phyloP scores from a whole-genome alignment of 2,888 invertebrate genomes.

The Julus scanicus region DNA sequence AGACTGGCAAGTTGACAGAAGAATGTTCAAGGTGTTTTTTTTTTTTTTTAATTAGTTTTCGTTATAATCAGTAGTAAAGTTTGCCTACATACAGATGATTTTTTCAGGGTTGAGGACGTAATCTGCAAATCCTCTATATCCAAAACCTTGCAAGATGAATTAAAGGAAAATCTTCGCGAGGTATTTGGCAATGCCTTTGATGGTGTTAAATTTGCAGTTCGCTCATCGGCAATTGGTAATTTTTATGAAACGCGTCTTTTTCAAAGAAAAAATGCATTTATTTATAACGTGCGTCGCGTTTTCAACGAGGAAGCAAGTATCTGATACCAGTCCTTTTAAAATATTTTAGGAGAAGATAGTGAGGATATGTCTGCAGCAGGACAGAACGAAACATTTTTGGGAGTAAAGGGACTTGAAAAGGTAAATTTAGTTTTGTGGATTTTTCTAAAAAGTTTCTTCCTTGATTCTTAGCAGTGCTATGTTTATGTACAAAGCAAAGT shows the following conservation, averaged over 20 bases:
- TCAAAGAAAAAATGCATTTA: background rate
- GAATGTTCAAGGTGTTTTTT: conserved; percentile 54
- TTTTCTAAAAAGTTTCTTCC: background rate
- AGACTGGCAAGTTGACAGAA: conserved; percentile 45
- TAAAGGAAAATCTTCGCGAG: conserved; percentile 48
- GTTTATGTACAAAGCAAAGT: background rate
- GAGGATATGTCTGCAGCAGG: conserved; percentile 84
- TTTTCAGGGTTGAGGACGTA: conserved; percentile 51
- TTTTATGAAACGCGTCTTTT: background rate
- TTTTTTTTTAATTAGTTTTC: background rate
- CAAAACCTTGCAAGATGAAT: background rate
- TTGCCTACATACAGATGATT: background rate
- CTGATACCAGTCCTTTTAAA: background rate
- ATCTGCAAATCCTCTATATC: conserved; percentile 46
- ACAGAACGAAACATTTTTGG: conserved; percentile 83
- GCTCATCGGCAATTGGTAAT: conserved; percentile 58
- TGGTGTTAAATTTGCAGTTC: conserved; percentile 56
- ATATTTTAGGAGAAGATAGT: conserved; percentile 77
- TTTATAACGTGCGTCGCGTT: background rate
- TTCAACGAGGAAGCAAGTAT: background rate
- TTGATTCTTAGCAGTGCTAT: background rate
- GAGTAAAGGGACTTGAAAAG: conserved; percentile 69
- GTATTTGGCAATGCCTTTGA: conserved; percentile 54
- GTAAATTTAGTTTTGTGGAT: conserved; percentile 53
- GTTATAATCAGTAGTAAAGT: background rate